Conservation (phyloP, 2,113 vertebrate species). For the Nothocercus nigrocapillus region DNA sequence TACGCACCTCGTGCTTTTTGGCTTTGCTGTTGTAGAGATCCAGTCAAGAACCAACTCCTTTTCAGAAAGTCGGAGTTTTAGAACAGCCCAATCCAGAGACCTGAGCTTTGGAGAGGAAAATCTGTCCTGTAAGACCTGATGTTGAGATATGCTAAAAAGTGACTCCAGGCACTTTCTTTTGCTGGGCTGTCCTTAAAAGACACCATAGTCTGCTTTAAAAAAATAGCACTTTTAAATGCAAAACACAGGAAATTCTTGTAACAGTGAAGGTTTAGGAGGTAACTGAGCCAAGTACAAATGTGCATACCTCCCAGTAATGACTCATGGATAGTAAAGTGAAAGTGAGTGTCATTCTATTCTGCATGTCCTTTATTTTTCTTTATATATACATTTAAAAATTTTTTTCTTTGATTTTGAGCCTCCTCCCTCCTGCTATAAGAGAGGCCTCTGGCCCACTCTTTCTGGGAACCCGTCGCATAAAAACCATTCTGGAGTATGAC, state of each 20-base stretch:
- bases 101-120: not conserved
- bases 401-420: not conserved
- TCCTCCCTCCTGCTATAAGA: not conserved
- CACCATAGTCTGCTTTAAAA: not conserved
- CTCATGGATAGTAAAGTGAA: not conserved
- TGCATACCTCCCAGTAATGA: accelerated
- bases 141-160: not conserved
- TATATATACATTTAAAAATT: too few species aligned
- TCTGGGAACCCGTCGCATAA: not conserved
- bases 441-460: not conserved
- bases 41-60: not conserved
- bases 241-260: not conserved
- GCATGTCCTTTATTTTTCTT: not conserved
- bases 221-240: not conserved
- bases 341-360: not conserved
- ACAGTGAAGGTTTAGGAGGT: not conserved
- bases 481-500: not conserved
- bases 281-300: not conserved
- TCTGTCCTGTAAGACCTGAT: not conserved
- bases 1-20: not conserved
- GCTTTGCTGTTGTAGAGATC: not conserved
- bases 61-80: not conserved
- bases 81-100: not conserved
- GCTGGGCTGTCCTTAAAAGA: not conserved
- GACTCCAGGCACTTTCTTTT: not conserved